These are phyloP conservation scores for Ceratina japonica DNA, from an alignment of 1,140 invertebrate species.

Conservation along the genomic window DNA sequence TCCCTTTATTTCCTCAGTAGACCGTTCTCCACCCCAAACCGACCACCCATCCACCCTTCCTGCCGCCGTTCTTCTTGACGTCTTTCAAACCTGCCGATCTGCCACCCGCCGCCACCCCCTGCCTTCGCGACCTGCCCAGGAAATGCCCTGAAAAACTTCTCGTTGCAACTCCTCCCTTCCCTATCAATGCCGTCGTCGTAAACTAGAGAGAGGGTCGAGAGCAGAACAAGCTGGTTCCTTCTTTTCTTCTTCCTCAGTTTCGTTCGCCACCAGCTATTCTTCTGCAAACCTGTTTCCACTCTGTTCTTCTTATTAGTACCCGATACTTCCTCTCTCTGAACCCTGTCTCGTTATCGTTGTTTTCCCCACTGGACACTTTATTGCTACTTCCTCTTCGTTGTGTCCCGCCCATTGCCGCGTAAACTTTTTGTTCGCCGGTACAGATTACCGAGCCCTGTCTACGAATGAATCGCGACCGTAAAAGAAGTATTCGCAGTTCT, in stretches of 20 bases:
- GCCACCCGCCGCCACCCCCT: constrained; percentile 2
- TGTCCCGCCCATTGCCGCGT: too few species aligned
- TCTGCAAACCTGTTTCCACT: constrained; percentile 74
- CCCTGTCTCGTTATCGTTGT: constrained; percentile 62
- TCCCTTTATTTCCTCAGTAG: constrained; percentile 50
- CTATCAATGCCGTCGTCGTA: constrained; percentile 6
- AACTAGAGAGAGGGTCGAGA: background rate
- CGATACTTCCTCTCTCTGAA: constrained; percentile 29
- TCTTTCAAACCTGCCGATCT: constrained; percentile 29
- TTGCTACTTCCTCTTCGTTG: constrained; percentile 50
- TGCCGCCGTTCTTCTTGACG: background rate
- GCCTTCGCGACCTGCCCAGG: background rate
- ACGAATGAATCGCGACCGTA: background rate
- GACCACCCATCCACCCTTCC: constrained; percentile 1
- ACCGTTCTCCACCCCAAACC: constrained; percentile 13
- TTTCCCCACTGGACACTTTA: constrained; percentile 68
- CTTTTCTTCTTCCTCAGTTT: constrained; percentile 25
- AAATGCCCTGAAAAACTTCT: constrained; percentile 33
- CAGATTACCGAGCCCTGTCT: background rate
- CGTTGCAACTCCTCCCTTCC: constrained; percentile 12
- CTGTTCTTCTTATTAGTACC: constrained; percentile 73
- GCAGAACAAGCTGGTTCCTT: constrained; percentile 11
- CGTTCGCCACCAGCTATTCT: constrained; percentile 61
- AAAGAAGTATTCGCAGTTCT: constrained; percentile 11
- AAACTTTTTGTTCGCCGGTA: background rate